Percentiles rank a stretch among this genome's conserved stretches.
These are phyloP conservation scores for Oedothorax gibbosus DNA, from an alignment of 1,140 invertebrate genomes.

Conservation along the genomic window DNA sequence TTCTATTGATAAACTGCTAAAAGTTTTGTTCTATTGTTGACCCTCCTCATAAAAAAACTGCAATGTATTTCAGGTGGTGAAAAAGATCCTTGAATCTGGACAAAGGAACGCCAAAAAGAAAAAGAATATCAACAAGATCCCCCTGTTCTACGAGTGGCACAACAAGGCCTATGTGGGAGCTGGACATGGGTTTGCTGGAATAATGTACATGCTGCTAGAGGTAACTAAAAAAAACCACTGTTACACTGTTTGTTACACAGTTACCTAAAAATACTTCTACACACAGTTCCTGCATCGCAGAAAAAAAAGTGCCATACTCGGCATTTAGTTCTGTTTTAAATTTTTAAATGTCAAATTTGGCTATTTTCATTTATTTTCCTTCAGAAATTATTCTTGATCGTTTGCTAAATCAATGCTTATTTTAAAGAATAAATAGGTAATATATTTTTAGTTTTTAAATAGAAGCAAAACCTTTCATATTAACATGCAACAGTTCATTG, in stretches of 20 bases:
- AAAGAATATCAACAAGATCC: constrained; percentile 68
- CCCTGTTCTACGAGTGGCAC: constrained; percentile 89
- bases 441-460: no score
- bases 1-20: not conserved
- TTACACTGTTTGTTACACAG: not conserved
- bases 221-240: constrained; percentile 68
- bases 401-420: no score
- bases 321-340: not conserved
- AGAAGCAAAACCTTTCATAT: no score
- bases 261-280: not conserved
- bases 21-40: not conserved
- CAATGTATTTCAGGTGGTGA: constrained; percentile 69
- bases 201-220: constrained; percentile 83
- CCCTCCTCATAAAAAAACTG: not conserved
- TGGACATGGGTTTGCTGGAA: constrained; percentile 88
- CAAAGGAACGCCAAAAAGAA: constrained; percentile 72
- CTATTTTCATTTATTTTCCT: no score
- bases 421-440: no score
- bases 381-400: no score
- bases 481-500: no score
- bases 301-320: no score
- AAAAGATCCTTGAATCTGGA: constrained; percentile 77
- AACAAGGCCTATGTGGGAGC: constrained; percentile 87
- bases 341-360: not conserved
- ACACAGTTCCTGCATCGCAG: not conserved